Evolutionary conservation across 2,888 invertebrate genomes (phyloP).

Genomic region (Scelioninae gen. 2): DNA sequence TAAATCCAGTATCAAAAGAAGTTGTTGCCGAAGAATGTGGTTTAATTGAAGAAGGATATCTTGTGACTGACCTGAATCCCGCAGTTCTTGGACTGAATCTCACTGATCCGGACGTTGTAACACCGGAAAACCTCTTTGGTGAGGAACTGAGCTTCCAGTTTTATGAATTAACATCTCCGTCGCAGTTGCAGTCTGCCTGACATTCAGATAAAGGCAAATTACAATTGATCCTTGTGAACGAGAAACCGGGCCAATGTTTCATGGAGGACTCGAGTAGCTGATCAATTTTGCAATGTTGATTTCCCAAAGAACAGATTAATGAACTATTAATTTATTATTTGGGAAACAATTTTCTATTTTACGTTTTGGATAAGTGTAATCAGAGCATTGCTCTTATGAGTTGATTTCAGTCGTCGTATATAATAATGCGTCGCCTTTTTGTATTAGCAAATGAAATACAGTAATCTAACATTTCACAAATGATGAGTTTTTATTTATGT

Average conservation of each 20-base stretch:
- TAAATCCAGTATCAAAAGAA: conserved; percentile 84
- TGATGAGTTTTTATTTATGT: conserved; percentile 1
- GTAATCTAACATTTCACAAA: conserved; percentile 71
- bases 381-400: conserved; percentile 63
- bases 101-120: conserved; percentile 76
- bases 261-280: conserved; percentile 24
- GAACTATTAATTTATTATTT: conserved; percentile 17
- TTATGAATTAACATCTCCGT: conserved; percentile 76
- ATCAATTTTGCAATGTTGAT: conserved; percentile 11
- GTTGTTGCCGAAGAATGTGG: conserved; percentile 88
- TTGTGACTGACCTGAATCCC: conserved; percentile 78
- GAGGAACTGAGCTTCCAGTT: conserved; percentile 77
- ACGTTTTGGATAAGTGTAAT: conserved; percentile 43
- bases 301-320: conserved; percentile 16
- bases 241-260: conserved; percentile 26
- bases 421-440: conserved; percentile 71
- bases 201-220: conserved; percentile 67
- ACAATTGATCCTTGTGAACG: conserved; percentile 65
- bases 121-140: conserved; percentile 76
- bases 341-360: conserved; percentile 17
- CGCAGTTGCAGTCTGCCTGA: conserved; percentile 74
- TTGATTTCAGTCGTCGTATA: conserved; percentile 69
- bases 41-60: conserved; percentile 78
- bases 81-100: conserved; percentile 76
- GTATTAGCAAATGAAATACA: conserved; percentile 72